A percentile compares a stretch with the other conserved stretches of the same genome.
These are phyloP conservation scores for Microcebus tavaratra DNA, from an alignment of 2,113 vertebrate genomes.

Conservation along the genomic window DNA sequence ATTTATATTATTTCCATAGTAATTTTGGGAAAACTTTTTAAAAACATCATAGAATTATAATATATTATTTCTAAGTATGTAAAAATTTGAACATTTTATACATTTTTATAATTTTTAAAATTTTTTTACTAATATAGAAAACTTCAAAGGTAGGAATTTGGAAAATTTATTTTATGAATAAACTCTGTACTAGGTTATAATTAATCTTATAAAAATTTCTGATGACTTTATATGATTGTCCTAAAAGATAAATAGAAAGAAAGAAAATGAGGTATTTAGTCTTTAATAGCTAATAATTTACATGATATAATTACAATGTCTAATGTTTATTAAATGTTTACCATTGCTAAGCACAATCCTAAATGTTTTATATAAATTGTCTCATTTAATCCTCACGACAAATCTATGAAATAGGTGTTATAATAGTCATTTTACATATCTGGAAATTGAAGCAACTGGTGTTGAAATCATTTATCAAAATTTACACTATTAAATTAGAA, in stretches of 20 bases:
- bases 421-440: not conserved
- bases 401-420: not conserved
- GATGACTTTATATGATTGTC: not conserved
- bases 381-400: not conserved
- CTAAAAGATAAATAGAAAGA: not conserved
- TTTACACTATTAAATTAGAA: not conserved
- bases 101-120: not conserved
- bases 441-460: not conserved
- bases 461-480: not conserved
- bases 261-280: not conserved
- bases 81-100: not conserved
- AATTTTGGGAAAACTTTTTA: not conserved
- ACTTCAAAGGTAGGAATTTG: not conserved
- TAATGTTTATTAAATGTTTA: not conserved
- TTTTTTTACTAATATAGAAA: not conserved
- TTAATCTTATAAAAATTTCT: not conserved
- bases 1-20: not conserved
- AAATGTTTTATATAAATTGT: not conserved
- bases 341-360: not conserved
- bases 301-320: not conserved
- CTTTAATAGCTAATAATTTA: not conserved
- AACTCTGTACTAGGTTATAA: not conserved
- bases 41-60: not conserved
- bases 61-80: not conserved
- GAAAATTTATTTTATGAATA: not conserved